Evolutionary conservation across 2,888 invertebrate genomes (phyloP), one percentile per base, ranked within the genome.

Genomic region (Rhagium mordax): DNA sequence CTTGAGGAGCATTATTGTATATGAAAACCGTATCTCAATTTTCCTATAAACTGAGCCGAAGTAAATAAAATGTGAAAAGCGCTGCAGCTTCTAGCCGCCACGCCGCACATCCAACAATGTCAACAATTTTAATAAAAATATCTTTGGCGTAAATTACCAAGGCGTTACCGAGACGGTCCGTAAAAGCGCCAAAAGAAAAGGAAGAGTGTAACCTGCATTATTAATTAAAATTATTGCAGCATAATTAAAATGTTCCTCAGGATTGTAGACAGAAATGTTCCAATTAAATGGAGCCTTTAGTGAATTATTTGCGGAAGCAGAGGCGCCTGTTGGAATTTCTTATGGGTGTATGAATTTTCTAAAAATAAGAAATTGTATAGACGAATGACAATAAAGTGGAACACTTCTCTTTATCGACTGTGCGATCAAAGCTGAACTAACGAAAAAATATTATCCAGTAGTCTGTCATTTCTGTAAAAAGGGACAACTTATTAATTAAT

Each of bases 191-290:
- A 18, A 51, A 60, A 27, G 53, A 21, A 57, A 55, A 69, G 65
- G 60, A 67, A 71, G 71, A 57, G 64, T 51, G 71, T 49, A 62
- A 72, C 69, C 72, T 75, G 74, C 75, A 76, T 77, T 77, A 15
- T 57, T 57, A 77, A 79, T 79, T 77, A 77, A 77, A 80, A 78
- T 80, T 78, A 77, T 80, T 76, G 74, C 74, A 70, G 70, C 65
- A 66, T 76, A 77, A 78, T 78, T 79, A 78, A 77, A 80, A 79
- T 75, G 72, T 77, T 75, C 79, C 75, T 71, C 65, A 67, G 71
- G 65, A 73, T 76, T 74, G 72, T 75, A 74, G 79, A 74, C 74
- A 74, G 70, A 74, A 76, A 73, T 71, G 59, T 66, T 62, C 68
- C 68, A 74, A 74, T 74, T 73, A 71, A 74, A 47, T 10, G 66